Base-by-base conservation (phyloP, 2,113 vertebrate species). In the Smithornis capensis region DNA sequence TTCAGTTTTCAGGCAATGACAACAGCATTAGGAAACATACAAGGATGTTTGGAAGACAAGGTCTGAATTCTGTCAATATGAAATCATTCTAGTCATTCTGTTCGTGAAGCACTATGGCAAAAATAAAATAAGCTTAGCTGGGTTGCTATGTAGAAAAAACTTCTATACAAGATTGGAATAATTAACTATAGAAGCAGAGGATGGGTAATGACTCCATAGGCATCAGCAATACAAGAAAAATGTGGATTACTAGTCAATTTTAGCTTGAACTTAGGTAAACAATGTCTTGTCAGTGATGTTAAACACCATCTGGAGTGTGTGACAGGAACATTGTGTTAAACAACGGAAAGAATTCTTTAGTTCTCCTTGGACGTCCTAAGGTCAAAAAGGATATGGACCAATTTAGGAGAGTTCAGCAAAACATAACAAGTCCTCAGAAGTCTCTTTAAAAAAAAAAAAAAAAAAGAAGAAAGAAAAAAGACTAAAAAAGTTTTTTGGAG, bases 191-290 rank as follows among this genome's bases (percentile, higher is more conserved):
- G 27, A 86, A 87, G 33, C 67, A 86, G 63, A 90, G 59, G 29
- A 33, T 90, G 76, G 33, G 23, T 92, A 92, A 92, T 77, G 73
- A 74, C 57, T 94, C 73, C 50, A 81, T 81, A 70, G 80, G 37
- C 65, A 29, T 93, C 59, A 92, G 42, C 42, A 55, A 16, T 77
- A 45, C 10, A 88, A 76, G 38, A 68, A 37, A 80, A 57, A 24
- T 69, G 55, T 73, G 50, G 7, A 2, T 63, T 93, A 93, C 50
- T 62, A 90, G 86, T 90, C 50, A 86, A 80, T 88, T 74, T 96
- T 45, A 67, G n/a, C 65, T 84, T 91, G 55, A 87, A 93, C 50
- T 73, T 90, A 59, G 44, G 55, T 95, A 96, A 95, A 94, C 79
- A 92, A 25, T 19, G 4, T 77, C 67, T 86, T 83, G 76, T 92